Percentiles rank a stretch among this genome's conserved stretches.
These are phyloP conservation scores for Rhagium mordax DNA, from an alignment of 2,888 invertebrate species.

Conservation along the genomic window DNA sequence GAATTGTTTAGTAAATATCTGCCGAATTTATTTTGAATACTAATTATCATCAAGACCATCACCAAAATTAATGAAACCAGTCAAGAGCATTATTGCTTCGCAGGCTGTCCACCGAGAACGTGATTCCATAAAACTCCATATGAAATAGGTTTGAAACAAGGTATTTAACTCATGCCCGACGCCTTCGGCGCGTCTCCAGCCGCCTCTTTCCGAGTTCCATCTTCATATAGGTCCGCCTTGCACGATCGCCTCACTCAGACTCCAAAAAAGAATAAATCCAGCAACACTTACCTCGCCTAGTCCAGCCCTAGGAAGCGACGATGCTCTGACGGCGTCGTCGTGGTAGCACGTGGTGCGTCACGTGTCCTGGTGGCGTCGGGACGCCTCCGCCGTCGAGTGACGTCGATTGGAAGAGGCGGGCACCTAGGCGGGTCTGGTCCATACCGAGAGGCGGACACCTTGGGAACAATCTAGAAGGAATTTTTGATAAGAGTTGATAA, in stretches of 20 bases:
- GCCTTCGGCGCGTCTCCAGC: slow-evolving; percentile 8
- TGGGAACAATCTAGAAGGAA: slow-evolving; percentile 56
- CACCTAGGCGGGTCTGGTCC: slow-evolving; percentile 60
- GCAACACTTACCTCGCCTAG: slow-evolving; percentile 21
- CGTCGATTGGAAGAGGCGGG: slow-evolving; percentile 63
- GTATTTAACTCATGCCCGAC: neutral
- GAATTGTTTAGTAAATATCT: no score
- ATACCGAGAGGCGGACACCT: slow-evolving; percentile 63
- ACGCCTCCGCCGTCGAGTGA: slow-evolving; percentile 61
- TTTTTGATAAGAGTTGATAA: slow-evolving; percentile 44
- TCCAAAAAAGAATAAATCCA: slow-evolving; percentile 30
- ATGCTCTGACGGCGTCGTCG: slow-evolving; percentile 55
- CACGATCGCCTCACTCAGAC: neutral
- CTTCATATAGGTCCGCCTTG: slow-evolving; percentile 15
- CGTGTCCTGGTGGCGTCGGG: slow-evolving; percentile 65
- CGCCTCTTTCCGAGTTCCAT: slow-evolving; percentile 18
- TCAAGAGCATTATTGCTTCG: neutral
- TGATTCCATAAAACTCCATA: neutral
- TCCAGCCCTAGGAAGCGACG: slow-evolving; percentile 61
- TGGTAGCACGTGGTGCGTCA: slow-evolving; percentile 64
- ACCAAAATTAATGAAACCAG: neutral
- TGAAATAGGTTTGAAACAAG: neutral
- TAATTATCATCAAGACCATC: no score
- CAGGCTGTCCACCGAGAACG: no score
- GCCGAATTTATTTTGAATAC: no score